Base-by-base conservation (phyloP, 2,888 invertebrate genomes). In the Eulithis prunata region DNA sequence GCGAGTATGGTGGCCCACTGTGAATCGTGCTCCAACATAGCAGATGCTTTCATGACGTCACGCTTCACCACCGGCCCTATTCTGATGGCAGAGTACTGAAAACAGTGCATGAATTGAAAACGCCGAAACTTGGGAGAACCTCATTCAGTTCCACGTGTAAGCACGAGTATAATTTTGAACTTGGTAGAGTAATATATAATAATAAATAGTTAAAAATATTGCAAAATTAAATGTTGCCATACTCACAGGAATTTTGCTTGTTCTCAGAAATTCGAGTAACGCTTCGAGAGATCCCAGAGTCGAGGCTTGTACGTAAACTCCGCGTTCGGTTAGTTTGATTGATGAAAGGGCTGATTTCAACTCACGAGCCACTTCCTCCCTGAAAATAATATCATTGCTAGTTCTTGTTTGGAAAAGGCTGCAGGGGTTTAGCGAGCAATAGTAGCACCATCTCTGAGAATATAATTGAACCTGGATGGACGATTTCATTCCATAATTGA, bases 1-100 rank as follows among this genome's bases (percentile, higher is more conserved):
- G 99, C 99, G 77, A 99, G 94, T 84, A 99, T 99, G 66, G 98
- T 98, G 57, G 99, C 99, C 89, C 96, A 98, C 95, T 98, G 97
- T 67, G 97, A 96, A 83, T 99, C 99, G 89, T 99, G 99, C 86
- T 99, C 99, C 94, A 99, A 93, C 99, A 99, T 99, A 74, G 97
- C 98, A n/a, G 99, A 99, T 21, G 99, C 99, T 86, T 98, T 99
- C 98, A 99, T 99, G 52, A 99, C 99, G 92, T 99, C 99, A 85
- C 98, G 97, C 90, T 98, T 99, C 78, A 99, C 99, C 62, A 99
- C 99, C 41, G 99, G 99, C 12, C 99, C 99, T 91, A 99, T 99
- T 80, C 99, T 97, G 85, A 99, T 99, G 64, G 98, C 98, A 54
- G 98, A 97, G 89, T 99, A 99, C 98, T 98, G 95, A 59, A 71